Conservation (phyloP, 2,113 vertebrate species). For the Fregata magnificens region DNA sequence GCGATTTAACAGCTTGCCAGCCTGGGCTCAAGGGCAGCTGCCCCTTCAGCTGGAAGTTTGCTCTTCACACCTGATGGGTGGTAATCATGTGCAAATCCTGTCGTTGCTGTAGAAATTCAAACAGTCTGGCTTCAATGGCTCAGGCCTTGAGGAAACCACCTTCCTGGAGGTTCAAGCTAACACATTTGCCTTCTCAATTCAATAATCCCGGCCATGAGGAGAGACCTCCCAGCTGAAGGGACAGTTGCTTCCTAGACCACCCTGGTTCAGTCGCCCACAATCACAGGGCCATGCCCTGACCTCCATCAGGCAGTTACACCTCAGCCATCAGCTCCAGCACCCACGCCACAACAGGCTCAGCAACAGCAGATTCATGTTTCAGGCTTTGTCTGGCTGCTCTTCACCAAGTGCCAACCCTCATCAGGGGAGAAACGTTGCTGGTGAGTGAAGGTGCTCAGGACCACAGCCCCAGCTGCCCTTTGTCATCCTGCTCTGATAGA, state of each 20-base stretch:
- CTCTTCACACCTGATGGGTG: background rate
- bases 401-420: background rate
- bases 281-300: background rate
- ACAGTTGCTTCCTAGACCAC: background rate
- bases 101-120: background rate
- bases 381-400: background rate
- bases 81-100: background rate
- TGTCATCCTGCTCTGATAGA: background rate
- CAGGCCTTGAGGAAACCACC: background rate
- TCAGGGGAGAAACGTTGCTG: background rate
- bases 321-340: background rate
- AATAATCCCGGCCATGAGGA: background rate
- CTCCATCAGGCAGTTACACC: background rate
- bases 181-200: background rate
- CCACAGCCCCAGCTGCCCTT: background rate
- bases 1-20: background rate
- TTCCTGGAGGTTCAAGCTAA: background rate
- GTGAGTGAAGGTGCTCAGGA: background rate
- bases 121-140: background rate
- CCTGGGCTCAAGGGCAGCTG: background rate
- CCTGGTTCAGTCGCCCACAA: fast-evolving
- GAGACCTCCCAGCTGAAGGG: background rate
- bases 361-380: background rate
- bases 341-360: fast-evolving
- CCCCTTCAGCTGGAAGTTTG: background rate